Conservation (phyloP, 2,113 vertebrate species). For the Pandion haliaetus region DNA sequence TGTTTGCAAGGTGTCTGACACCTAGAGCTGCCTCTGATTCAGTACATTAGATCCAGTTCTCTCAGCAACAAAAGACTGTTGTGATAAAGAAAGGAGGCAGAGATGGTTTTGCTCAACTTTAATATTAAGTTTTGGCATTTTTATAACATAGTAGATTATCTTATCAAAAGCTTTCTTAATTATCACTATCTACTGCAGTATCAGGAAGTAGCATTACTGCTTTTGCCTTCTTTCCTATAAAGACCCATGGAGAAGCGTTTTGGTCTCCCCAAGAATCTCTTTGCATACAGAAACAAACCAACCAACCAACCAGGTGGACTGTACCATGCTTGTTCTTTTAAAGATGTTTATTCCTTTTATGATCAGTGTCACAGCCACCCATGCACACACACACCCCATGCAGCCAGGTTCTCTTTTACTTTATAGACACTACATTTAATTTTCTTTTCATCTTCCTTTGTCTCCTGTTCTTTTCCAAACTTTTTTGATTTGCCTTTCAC, state of each 20-base stretch:
- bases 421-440: background rate
- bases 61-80: background rate
- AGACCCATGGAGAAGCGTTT: background rate
- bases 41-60: background rate
- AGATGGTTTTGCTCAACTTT: background rate
- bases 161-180: background rate
- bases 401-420: background rate
- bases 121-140: background rate
- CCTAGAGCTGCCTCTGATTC: background rate
- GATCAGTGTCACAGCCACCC: background rate
- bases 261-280: background rate
- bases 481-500: background rate
- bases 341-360: background rate
- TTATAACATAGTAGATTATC: background rate
- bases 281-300: background rate
- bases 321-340: background rate
- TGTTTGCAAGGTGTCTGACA: background rate
- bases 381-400: background rate
- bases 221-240: constrained; percentile 6
- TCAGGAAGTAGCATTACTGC: background rate
- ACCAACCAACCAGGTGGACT: background rate
- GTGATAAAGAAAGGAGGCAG: background rate
- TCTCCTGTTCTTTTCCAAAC: background rate
- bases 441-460: background rate
- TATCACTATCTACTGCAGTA: background rate